phyloP scores from a whole-genome alignment of 1,140 invertebrate species.

The Harlomillsia oculata region DNA sequence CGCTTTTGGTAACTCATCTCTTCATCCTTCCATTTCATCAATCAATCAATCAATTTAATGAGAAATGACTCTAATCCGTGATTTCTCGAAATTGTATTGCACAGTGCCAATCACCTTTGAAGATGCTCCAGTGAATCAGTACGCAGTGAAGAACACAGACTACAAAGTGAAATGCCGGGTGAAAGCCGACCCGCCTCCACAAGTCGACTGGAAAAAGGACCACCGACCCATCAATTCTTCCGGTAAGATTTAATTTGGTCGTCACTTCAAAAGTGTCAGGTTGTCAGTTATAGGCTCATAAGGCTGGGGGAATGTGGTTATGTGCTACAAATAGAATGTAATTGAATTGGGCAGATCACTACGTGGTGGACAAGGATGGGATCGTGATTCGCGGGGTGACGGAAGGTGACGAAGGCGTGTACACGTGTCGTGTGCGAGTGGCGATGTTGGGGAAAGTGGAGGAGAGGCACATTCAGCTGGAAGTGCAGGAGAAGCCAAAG shows the following conservation, averaged over 20 bases:
- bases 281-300: not conserved
- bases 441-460: slow-evolving; percentile 63
- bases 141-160: slow-evolving; percentile 61
- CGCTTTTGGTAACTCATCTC: slow-evolving; percentile 64
- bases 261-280: not conserved
- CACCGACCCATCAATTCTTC: slow-evolving; percentile 22
- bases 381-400: slow-evolving; percentile 65
- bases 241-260: slow-evolving; percentile 20
- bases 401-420: slow-evolving; percentile 67
- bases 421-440: slow-evolving; percentile 73
- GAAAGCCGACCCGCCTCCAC: slow-evolving; percentile 45
- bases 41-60: not conserved
- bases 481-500: slow-evolving; percentile 67
- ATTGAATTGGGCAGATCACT: slow-evolving; percentile 47
- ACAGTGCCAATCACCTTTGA: slow-evolving; percentile 35
- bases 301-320: not conserved
- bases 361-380: slow-evolving; percentile 63
- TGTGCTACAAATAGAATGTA: not conserved
- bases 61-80: not conserved
- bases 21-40: too few species aligned
- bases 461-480: slow-evolving; percentile 62
- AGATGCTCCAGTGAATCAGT: slow-evolving; percentile 66
- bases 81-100: not conserved
- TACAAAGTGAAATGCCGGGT: slow-evolving; percentile 74
- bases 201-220: slow-evolving; percentile 34